Evolutionary conservation across 23 tunicate species (phyloP).

Genomic region (Ciona savignyi): DNA sequence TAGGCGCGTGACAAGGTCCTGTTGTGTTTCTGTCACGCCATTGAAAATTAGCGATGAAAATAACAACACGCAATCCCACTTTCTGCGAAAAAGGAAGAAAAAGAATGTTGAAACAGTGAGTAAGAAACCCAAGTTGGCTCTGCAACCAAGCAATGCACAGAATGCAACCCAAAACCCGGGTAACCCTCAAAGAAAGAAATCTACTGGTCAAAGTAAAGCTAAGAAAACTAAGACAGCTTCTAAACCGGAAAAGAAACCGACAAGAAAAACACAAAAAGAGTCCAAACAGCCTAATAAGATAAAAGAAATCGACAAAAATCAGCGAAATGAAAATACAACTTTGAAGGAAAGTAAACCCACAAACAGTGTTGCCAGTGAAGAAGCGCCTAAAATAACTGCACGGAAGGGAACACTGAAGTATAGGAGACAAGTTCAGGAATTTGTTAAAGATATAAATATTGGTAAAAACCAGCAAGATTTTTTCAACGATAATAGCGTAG

Average conservation of each 20-base stretch:
- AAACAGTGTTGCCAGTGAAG: neutral
- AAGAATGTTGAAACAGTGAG: neutral
- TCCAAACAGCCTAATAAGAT: no score
- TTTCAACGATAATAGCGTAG: neutral
- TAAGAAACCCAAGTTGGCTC: neutral
- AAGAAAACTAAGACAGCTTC: neutral
- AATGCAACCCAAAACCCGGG: neutral
- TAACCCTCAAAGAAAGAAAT: neutral
- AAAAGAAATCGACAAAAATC: neutral
- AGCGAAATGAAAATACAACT: neutral
- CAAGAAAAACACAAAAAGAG: no score
- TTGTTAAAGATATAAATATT: neutral
- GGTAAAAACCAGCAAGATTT: neutral
- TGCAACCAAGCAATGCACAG: neutral
- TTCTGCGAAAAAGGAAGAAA: neutral
- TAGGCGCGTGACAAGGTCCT: no score
- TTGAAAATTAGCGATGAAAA: no score
- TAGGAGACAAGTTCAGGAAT: slow-evolving; percentile 20
- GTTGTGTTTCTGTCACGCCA: no score
- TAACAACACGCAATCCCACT: neutral
- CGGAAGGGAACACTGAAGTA: slow-evolving; percentile 25
- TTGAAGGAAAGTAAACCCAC: neutral
- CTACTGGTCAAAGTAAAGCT: neutral
- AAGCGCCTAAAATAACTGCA: slow-evolving; percentile 14
- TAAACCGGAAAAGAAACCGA: no score